phyloP scores from a whole-genome alignment of 2,113 vertebrate genomes.

The Thymallus thymallus region DNA sequence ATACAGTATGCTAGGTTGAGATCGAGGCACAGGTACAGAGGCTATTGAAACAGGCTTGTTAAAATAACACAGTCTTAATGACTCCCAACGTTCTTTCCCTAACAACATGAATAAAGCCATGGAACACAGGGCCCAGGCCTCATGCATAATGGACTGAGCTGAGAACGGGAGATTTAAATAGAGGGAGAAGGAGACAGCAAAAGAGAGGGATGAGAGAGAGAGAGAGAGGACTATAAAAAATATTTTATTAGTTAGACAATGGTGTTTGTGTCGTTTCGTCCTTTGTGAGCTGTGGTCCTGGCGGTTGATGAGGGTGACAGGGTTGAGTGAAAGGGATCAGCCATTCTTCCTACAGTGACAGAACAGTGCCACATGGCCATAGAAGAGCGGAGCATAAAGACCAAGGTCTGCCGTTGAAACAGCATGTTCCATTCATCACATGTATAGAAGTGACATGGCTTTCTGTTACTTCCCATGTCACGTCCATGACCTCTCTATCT shows the following conservation, averaged over 20 bases:
- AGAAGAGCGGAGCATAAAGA: no score
- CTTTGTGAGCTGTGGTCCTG: background rate
- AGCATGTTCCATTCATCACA: slow-evolving; percentile 20
- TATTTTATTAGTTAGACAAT: background rate
- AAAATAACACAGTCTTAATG: slow-evolving; percentile 57
- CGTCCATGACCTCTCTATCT: no score
- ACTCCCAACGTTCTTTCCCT: slow-evolving; percentile 55
- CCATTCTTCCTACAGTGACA: slow-evolving; percentile 19
- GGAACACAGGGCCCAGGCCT: slow-evolving; percentile 50
- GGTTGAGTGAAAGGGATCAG: slow-evolving; percentile 9
- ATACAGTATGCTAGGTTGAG: no score
- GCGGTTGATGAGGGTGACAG: background rate
- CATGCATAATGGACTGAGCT: slow-evolving; percentile 50
- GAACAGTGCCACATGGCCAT: no score
- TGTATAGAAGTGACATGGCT: background rate
- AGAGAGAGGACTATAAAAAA: background rate
- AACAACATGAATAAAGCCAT: slow-evolving; percentile 62
- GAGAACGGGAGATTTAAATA: no score
- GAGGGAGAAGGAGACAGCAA: no score
- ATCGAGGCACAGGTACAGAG: slow-evolving; percentile 10
- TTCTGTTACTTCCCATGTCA: no score
- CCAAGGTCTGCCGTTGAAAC: no score
- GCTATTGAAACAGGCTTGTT: slow-evolving; percentile 45
- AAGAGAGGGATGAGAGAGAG: background rate
- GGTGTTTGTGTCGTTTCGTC: background rate